Percentiles rank a stretch among this genome's conserved stretches.
phyloP scores from a whole-genome alignment of 2,113 vertebrate species.

The Pycnonotus jocosus region DNA sequence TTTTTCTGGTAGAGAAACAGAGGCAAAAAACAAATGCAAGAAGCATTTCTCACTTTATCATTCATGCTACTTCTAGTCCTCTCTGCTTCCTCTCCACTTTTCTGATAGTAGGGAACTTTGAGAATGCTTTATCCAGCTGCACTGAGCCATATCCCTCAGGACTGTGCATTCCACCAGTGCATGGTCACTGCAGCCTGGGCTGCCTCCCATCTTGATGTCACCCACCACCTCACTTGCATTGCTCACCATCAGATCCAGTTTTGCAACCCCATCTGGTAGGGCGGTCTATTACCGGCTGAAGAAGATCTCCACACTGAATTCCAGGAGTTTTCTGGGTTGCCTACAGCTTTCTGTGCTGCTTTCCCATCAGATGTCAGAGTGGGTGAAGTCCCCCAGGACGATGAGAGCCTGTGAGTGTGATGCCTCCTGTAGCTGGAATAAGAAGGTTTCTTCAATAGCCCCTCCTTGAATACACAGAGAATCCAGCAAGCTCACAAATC shows the following conservation, averaged over 20 bases:
- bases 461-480: background rate
- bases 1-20: background rate
- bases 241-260: no score
- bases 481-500: background rate
- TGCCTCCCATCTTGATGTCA: background rate
- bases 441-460: background rate
- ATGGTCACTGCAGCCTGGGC: background rate
- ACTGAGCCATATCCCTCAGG: background rate
- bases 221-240: background rate
- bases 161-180: background rate
- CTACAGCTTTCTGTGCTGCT: background rate
- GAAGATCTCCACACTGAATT: background rate
- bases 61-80: background rate
- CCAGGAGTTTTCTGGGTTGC: background rate
- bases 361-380: background rate
- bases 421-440: background rate
- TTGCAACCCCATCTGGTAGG: no score
- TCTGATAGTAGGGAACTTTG: background rate
- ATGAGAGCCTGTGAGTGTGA: background rate
- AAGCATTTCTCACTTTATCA: background rate
- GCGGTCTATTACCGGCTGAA: background rate
- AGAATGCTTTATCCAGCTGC: background rate
- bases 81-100: background rate
- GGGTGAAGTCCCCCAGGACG: background rate
- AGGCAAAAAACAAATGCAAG: background rate